Evolutionary conservation across 1,140 invertebrate species (phyloP), one percentile per base, ranked within the genome.

Genomic region (Psilanteris sp.): DNA sequence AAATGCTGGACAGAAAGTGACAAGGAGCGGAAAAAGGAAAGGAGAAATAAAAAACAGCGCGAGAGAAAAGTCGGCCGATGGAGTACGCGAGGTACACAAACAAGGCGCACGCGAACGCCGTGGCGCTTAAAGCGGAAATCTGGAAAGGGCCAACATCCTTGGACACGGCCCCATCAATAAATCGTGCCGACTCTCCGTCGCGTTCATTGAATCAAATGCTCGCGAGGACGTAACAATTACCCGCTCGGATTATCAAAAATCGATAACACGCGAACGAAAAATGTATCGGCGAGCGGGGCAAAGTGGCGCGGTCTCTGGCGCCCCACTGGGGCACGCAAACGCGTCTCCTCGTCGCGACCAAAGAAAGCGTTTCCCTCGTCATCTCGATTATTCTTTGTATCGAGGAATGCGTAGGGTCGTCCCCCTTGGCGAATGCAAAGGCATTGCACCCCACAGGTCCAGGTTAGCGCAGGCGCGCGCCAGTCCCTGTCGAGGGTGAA

Each of bases 401-500:
- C 57, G 72, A 68, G 64, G 57, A 68, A 68, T 68, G 59, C 15
- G 64, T 55, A 62, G 64, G 64, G 55, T 68, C 44, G 55, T 68
- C 71, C 61, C 48, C 71, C 62, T 48, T 26, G 20, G 48, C 48
- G 55, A 54, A 62, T 71, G 67, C 67, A 66, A 66, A 73, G 59
- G 70, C 70, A 73, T 73, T 66, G 70, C 70, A 73, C 70, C 70
- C 70, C 52, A 32, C 54, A 75, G 62, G 71, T 75, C 71, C 62
- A 68, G 62, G 72, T 55, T 37, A 57, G 55, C 77, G 72, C 77
- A 79, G 46, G 59, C 61, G 57, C 71, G 59, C 61, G 29, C 26
- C 54, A 43, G 73, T 79, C 57, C 55, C 37, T 15, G 62, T 52
- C 68, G 74, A 73, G 80, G 83, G 81, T 68, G 82, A 85, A 87